Evolutionary conservation across 2,113 vertebrate genomes (phyloP), one percentile per base, ranked within the genome.

Genomic region (Barnardius zonarius): DNA sequence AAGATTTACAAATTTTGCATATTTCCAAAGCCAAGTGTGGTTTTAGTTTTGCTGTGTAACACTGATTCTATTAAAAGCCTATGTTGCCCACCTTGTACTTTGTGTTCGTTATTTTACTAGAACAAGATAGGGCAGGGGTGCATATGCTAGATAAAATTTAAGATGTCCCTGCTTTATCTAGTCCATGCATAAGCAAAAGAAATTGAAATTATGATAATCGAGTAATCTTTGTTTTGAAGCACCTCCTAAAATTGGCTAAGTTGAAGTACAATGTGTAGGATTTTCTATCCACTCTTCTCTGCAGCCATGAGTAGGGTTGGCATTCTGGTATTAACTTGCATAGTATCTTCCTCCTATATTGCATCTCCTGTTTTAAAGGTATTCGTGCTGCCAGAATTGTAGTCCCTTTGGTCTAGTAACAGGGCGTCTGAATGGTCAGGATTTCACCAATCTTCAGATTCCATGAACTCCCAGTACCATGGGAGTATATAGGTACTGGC

Each of bases 281-380:
- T 55, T 66, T 81, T 31, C 49, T 44, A 31, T 14, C 3, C 6
- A 37, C 4, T 0, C 0, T 57, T 11, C 7, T 33, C 17, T 63
- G 28, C 54, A 74, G 5, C 7, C 22, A 37, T 6, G 6, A 17
- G 6, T 49, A 75, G 25, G 15, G 35, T 11, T 51, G 48, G 10
- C 10, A 44, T 44, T 39, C 18, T 51, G 35, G 10, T 8, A 39
- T 55, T 35, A 67, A 10, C 19, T 57, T 74, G 17, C 43, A 12
- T 17, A 39, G 17, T 15, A 39, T 51, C 17, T 37, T 73, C 13
- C 17, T 78, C 11, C 8, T 19, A 1, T 10, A 37, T 63, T 63
- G 27, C 13, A 39, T 73, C 7, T 61, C 19, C 35, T 57, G 11
- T 51, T 91, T 79, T 52, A 48, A 8, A 87, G 15, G 9, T 46